Base-by-base conservation (phyloP, 2,797 vertebrate genomes). In the Hyperoplus immaculatus region DNA sequence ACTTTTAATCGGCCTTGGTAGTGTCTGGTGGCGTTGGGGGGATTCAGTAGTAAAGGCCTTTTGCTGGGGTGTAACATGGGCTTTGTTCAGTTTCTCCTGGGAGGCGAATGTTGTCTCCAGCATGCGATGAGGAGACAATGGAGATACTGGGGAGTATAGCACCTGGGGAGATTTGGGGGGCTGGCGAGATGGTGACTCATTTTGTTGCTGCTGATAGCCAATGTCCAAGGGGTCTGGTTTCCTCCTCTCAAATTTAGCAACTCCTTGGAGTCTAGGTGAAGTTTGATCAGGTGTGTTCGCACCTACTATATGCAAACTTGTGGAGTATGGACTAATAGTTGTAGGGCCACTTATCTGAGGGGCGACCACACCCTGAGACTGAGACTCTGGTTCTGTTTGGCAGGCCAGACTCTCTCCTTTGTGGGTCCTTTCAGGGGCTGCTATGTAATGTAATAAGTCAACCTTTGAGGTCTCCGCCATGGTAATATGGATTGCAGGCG, bases 201-300 rank as follows among this genome's bases (percentile, higher is more conserved):
- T 94, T 80, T 89, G 87, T 84, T 97, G 97, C 64, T 92, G 93
- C 75, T 97, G 97, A 93, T 98, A 99, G 71, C 97, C 96, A 0
- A 99, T 99, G 88, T 99, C 98, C 89, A 99, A 88, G 21, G 99
- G 99, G 85, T 99, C 98, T 0, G 98, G 98, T 87, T 99, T 99
- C 90, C 98, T 97, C 82, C 97, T 98, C 82, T 98, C 97, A 15
- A 98, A 98, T 75, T 97, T 98, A 46, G 96, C 92, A 66, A 96
- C 87, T 46, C 94, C 96, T 89, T 96, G 96, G 54, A 95, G 96
- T 84, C 96, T 95, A 45, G 93, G 71, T 1, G 94, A 66, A 0
- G 93, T 86, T 41, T 94, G 88, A 36, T 97, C 96, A 74, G 96
- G 87, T 71, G 95, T 91, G 0, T 96, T 96, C 0, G 96, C 95